Evolutionary conservation across 2,797 vertebrate species (phyloP).

Genomic region (Hoplostethus mediterraneus): DNA sequence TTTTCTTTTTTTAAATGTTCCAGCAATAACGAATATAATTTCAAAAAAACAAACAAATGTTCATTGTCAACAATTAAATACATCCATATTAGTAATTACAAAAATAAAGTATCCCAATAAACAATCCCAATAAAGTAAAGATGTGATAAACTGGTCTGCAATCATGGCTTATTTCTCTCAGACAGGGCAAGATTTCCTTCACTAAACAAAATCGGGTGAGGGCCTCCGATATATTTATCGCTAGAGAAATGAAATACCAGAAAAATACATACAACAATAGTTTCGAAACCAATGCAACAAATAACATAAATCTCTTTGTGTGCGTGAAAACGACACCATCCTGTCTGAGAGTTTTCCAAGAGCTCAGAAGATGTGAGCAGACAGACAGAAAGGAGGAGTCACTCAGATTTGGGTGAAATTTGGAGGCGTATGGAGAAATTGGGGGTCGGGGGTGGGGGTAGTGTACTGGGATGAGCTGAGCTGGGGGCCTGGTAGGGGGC

Average conservation of each 20-base stretch:
- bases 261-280: constrained; percentile 2
- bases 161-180: no score
- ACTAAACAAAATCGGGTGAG: no score
- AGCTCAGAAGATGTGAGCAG: constrained; percentile 54
- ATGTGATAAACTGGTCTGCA: no score
- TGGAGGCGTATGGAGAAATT: constrained; percentile 48
- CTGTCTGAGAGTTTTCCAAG: constrained; percentile 38
- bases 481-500: constrained; percentile 64
- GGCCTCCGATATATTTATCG: no score
- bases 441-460: constrained; percentile 46
- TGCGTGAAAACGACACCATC: constrained; percentile 32
- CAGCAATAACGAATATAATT: no score
- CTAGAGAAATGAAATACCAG: not conserved
- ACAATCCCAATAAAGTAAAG: no score
- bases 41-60: no score
- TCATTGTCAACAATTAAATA: no score
- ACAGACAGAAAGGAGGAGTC: constrained; percentile 71
- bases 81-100: no score
- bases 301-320: constrained; percentile 46
- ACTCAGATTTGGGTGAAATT: constrained; percentile 74
- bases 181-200: no score
- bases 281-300: constrained; percentile 16
- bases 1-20: no score
- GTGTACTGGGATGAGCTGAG: constrained; percentile 25
- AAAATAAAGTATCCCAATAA: no score